Evolutionary conservation across 1,140 invertebrate species (phyloP).

Genomic region (Venturia canescens): DNA sequence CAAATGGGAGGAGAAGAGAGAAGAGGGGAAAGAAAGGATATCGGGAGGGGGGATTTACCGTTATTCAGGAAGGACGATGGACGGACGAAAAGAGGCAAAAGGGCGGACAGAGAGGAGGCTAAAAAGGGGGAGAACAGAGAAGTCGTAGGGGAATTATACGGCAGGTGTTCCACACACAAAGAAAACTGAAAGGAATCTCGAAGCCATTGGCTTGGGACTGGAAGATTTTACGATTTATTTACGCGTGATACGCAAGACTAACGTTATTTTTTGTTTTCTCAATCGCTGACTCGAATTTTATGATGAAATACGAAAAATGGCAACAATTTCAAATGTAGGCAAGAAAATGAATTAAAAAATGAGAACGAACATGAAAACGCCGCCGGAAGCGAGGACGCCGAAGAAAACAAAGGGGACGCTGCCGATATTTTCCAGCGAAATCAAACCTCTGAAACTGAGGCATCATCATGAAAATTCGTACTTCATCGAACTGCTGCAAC

Average conservation of each 20-base stretch:
- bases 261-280: neutral
- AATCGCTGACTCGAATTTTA: conserved; percentile 13
- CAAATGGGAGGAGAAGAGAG: too few species aligned
- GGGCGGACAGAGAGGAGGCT: conserved; percentile 31
- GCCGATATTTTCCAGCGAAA: too few species aligned
- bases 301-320: neutral
- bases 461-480: neutral
- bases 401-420: too few species aligned
- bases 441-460: neutral
- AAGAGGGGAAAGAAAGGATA: neutral
- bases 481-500: neutral
- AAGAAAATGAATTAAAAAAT: neutral
- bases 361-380: too few species aligned
- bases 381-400: too few species aligned
- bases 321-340: neutral
- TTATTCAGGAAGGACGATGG: conserved; percentile 63
- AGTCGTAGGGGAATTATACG: conserved; percentile 55
- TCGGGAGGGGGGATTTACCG: conserved; percentile 59
- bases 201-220: conserved; percentile 56
- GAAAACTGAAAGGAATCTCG: conserved; percentile 66
- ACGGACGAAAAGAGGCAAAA: conserved; percentile 39
- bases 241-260: conserved; percentile 13
- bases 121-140: conserved; percentile 33
- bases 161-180: conserved; percentile 70
- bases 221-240: conserved; percentile 51